Conservation (phyloP, 1,140 invertebrate genomes). For the Ooceraea biroi region DNA sequence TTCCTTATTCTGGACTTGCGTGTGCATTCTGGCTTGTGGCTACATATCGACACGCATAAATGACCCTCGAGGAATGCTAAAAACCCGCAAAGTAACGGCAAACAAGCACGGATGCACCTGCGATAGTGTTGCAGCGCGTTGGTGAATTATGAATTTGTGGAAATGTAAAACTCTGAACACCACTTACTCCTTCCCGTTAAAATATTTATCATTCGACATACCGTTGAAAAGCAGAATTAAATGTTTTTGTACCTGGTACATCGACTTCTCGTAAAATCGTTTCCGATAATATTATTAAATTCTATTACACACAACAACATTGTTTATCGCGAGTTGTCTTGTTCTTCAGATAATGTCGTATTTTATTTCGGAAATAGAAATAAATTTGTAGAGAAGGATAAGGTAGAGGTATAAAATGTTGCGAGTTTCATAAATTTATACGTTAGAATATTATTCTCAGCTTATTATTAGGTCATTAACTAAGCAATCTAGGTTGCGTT, state of each 20-base stretch:
- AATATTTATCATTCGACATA: constrained; percentile 39
- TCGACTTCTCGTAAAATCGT: background rate
- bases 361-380: background rate
- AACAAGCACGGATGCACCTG: constrained; percentile 38
- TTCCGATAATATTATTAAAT: constrained; percentile 2
- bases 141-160: constrained; percentile 33
- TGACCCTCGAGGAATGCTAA: background rate
- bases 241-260: constrained; percentile 17
- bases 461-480: too few relatives aligned
- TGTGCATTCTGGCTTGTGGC: constrained; percentile 42
- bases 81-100: background rate
- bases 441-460: background rate
- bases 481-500: too few relatives aligned
- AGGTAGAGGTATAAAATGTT: background rate
- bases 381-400: background rate
- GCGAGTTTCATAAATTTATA: constrained; percentile 2
- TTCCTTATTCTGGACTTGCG: constrained; percentile 35
- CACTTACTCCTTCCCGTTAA: background rate
- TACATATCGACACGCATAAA: constrained; percentile 3
- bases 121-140: constrained; percentile 17
- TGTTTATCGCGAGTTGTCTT: background rate
- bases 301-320: background rate
- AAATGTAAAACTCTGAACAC: constrained; percentile 25
- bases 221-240: constrained; percentile 33
- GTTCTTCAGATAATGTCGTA: background rate